Evolutionary conservation across 2,113 vertebrate species (phyloP).

Genomic region (Bos taurus): DNA sequence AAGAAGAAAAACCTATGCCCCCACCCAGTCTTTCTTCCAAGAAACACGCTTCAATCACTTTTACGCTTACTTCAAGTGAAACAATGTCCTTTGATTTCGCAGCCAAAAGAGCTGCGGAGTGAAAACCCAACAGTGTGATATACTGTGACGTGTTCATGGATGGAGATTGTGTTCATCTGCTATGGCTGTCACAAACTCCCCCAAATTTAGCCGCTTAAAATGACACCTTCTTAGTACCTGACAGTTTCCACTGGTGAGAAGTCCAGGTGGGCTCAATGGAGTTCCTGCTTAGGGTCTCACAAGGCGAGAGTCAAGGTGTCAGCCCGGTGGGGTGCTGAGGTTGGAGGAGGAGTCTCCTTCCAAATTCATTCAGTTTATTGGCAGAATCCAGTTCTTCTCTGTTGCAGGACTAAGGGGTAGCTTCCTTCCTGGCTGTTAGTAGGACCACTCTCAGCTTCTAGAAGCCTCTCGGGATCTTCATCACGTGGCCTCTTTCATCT

Average conservation of each 20-base stretch:
- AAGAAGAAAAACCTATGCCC: neutral
- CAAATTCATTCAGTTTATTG: neutral
- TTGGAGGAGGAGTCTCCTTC: neutral
- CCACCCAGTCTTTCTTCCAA: neutral
- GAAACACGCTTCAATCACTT: neutral
- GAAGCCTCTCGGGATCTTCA: neutral
- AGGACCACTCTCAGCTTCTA: neutral
- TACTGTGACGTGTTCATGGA: neutral
- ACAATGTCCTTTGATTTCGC: neutral
- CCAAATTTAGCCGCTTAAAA: neutral
- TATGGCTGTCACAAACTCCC: accelerated
- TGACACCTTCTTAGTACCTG: neutral
- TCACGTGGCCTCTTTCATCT: neutral
- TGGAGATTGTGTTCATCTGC: neutral
- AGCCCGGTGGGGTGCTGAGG: too few relatives aligned
- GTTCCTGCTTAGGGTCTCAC: neutral
- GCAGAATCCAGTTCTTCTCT: neutral
- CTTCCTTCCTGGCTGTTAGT: neutral
- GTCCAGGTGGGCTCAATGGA: neutral
- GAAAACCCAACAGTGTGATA: neutral
- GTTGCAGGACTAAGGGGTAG: neutral
- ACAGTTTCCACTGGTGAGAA: neutral
- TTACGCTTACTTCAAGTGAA: neutral
- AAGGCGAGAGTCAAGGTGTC: neutral
- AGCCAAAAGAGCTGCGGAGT: neutral